Evolutionary conservation across 2,797 vertebrate genomes (phyloP).

Genomic region (Gouania willdenowi): DNA sequence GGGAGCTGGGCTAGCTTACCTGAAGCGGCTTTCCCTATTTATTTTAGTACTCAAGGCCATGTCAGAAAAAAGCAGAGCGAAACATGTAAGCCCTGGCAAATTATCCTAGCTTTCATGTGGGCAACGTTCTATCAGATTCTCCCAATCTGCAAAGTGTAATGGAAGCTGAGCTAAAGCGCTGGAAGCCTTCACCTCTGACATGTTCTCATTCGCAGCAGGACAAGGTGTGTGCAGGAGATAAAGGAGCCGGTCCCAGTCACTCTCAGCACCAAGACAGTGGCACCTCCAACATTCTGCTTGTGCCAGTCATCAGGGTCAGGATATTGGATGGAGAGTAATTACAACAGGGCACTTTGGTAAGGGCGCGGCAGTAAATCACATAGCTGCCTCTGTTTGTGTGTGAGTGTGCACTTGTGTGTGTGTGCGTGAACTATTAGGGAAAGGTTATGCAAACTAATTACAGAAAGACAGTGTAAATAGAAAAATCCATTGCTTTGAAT

Average conservation of each 20-base stretch:
- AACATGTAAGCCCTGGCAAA: constrained; percentile 57
- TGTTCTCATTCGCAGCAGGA: constrained; percentile 55
- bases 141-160: constrained; percentile 65
- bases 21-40: constrained; percentile 67
- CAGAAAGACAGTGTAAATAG: constrained; percentile 45
- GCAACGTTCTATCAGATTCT: constrained; percentile 67
- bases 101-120: constrained; percentile 64
- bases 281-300: constrained; percentile 50
- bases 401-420: constrained; percentile 10
- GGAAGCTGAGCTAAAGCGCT: constrained; percentile 59
- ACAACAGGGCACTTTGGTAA: constrained; percentile 55
- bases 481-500: constrained; percentile 59
- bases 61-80: constrained; percentile 53
- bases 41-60: constrained; percentile 61
- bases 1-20: constrained; percentile 50
- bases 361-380: constrained; percentile 55
- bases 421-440: constrained; percentile 33
- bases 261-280: constrained; percentile 44
- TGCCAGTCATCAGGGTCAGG: constrained; percentile 61
- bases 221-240: constrained; percentile 72
- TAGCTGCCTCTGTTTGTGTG: constrained; percentile 3
- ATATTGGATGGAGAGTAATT: constrained; percentile 68
- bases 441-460: constrained; percentile 68
- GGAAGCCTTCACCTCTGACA: constrained; percentile 56
- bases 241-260: constrained; percentile 47